A percentile compares a stretch with the other conserved stretches of the same genome.
Evolutionary conservation across 2,888 invertebrate genomes (phyloP).

Genomic region (Parnassius smintheus): DNA sequence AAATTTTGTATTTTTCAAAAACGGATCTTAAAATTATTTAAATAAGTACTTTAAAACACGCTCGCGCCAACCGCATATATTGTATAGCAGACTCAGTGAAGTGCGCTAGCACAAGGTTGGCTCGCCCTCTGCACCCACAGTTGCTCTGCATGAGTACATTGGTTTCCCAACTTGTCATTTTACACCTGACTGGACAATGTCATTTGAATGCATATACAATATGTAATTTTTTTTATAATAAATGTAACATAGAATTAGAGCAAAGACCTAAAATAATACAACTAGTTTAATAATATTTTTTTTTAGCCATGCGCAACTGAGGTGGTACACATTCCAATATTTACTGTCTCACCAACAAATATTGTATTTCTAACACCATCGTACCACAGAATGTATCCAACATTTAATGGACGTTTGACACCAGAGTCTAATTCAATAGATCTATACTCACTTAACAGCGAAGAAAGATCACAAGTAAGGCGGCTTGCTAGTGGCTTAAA

Average conservation of each 20-base stretch:
- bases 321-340: conserved; percentile 83
- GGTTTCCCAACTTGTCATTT: too few relatives aligned
- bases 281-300: conserved; percentile 14
- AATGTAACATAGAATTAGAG: neutral
- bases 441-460: conserved; percentile 56
- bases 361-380: conserved; percentile 83
- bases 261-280: neutral
- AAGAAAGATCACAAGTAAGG: conserved; percentile 63
- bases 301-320: conserved; percentile 83
- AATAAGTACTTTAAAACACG: too few relatives aligned
- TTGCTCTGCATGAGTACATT: too few relatives aligned
- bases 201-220: too few relatives aligned
- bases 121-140: too few relatives aligned
- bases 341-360: conserved; percentile 79
- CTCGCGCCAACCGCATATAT: too few relatives aligned
- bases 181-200: too few relatives aligned
- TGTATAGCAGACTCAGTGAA: too few relatives aligned
- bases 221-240: neutral
- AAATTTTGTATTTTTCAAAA: too few relatives aligned
- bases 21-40: too few relatives aligned
- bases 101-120: too few relatives aligned
- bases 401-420: conserved; percentile 59
- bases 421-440: conserved; percentile 57
- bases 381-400: conserved; percentile 80
- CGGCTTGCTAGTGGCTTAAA: conserved; percentile 76